Evolutionary conservation across 1,140 invertebrate genomes (phyloP).

Genomic region (Aphelinus atriplicis): DNA sequence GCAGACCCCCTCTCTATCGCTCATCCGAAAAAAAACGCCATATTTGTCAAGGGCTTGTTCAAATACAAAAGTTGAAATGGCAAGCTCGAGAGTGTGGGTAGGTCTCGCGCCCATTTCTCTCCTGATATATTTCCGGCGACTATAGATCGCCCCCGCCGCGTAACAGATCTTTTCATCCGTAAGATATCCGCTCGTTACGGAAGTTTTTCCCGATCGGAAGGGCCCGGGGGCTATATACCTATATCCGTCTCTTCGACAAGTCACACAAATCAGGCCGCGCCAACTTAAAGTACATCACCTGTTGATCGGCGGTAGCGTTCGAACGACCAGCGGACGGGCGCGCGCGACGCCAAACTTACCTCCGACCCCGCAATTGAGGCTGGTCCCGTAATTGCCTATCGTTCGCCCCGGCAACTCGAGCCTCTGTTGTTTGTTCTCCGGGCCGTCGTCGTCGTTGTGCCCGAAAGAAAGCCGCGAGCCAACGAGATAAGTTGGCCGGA

Average conservation of each 20-base stretch:
- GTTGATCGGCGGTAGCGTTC: slow-evolving; percentile 6
- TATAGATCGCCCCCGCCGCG: too few relatives aligned
- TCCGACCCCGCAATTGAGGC: neutral
- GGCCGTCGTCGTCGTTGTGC: too few relatives aligned
- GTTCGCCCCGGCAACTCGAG: neutral
- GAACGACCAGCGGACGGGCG: slow-evolving; percentile 5
- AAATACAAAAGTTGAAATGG: too few relatives aligned
- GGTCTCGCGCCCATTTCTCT: neutral
- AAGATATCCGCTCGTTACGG: slow-evolving; percentile 15
- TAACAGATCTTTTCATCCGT: neutral
- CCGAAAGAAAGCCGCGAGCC: too few relatives aligned
- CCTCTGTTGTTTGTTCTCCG: too few relatives aligned
- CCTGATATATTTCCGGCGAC: neutral
- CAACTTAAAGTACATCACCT: slow-evolving; percentile 36
- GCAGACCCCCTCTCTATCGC: too few relatives aligned
- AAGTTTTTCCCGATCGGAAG: slow-evolving; percentile 4
- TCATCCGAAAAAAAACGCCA: neutral
- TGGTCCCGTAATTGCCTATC: slow-evolving; percentile 29
- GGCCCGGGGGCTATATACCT: neutral
- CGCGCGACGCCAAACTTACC: slow-evolving; percentile 12
- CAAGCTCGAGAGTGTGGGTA: neutral
- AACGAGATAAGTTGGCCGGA: too few relatives aligned
- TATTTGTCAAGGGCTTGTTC: neutral
- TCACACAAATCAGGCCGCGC: slow-evolving; percentile 21
- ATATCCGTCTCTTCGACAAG: slow-evolving; percentile 13